Conservation (phyloP, 1,140 invertebrate genomes). For the Zaprionus gabonicus region DNA sequence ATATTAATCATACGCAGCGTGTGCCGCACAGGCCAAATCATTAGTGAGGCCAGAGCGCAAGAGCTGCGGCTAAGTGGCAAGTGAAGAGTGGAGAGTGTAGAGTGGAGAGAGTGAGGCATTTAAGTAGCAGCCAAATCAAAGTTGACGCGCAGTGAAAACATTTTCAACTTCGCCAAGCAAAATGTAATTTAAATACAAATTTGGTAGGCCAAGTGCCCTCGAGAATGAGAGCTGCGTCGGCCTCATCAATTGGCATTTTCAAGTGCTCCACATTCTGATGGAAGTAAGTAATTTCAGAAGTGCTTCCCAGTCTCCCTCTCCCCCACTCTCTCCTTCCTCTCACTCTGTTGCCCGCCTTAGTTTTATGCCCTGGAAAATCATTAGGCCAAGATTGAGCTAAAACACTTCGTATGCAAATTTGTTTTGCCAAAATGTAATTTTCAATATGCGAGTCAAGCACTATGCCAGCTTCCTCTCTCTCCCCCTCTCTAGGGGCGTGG, state of each 20-base stretch:
- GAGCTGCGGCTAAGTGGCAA: not conserved
- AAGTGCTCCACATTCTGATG: conserved; percentile 36
- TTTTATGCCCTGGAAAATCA: conserved; percentile 55
- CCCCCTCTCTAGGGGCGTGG: conserved; percentile 11
- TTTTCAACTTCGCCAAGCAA: conserved; percentile 51
- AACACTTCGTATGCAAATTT: conserved; percentile 64
- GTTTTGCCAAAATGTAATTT: conserved; percentile 60
- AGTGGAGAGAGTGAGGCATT: conserved; percentile 23
- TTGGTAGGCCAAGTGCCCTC: conserved; percentile 28
- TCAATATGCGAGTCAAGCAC: conserved; percentile 35
- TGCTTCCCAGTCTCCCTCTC: not conserved
- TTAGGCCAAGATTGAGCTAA: conserved; percentile 52
- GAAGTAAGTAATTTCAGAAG: conserved; percentile 29
- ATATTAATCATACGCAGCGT: conserved; percentile 56
- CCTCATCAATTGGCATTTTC: conserved; percentile 50
- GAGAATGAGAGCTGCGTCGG: conserved; percentile 1
- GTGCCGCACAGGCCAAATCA: conserved; percentile 33
- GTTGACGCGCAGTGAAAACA: conserved; percentile 38
- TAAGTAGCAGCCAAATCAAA: conserved; percentile 45
- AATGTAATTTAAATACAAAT: conserved; percentile 60
- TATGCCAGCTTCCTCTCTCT: conserved; percentile 3
- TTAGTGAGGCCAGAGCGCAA: conserved; percentile 5
- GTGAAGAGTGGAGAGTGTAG: not conserved
- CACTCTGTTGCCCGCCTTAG: conserved; percentile 9
- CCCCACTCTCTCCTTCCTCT: no score